phyloP scores from a whole-genome alignment of 2,888 invertebrate species.

The Cremastinae sp. region DNA sequence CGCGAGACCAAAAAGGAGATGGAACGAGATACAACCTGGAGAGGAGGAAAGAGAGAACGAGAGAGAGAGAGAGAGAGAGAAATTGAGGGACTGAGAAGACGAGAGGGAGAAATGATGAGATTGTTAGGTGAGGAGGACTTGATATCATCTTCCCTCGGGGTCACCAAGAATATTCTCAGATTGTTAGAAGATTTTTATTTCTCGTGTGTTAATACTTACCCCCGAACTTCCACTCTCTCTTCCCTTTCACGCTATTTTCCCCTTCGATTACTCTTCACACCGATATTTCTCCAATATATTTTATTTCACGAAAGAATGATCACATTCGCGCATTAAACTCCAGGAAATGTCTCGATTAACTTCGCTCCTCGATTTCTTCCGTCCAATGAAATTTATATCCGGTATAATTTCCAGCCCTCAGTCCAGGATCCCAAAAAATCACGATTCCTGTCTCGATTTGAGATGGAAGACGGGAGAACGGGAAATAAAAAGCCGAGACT shows the following conservation, averaged over 20 bases:
- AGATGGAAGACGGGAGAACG: not conserved
- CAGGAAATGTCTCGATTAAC: not conserved
- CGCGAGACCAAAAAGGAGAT: constrained; percentile 50
- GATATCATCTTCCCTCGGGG: constrained; percentile 56
- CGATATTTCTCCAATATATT: constrained; percentile 35
- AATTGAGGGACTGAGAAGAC: constrained; percentile 37
- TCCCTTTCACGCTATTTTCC: constrained; percentile 11
- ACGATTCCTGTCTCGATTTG: too few species aligned
- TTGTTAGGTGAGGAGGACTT: constrained; percentile 46
- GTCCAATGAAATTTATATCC: not conserved
- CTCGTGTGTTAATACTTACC: constrained; percentile 41
- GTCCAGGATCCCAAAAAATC: too few species aligned
- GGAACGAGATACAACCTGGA: constrained; percentile 56
- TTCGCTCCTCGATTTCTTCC: not conserved
- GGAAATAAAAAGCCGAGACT: not conserved
- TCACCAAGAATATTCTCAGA: constrained; percentile 65
- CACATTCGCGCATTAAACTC: constrained; percentile 16
- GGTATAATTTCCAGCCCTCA: not conserved
- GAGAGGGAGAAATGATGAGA: constrained; percentile 40
- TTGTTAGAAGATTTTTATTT: constrained; percentile 74
- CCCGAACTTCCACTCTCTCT: constrained; percentile 4
- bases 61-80: constrained; percentile 22
- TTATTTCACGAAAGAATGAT: constrained; percentile 11
- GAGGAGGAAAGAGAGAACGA: constrained; percentile 12
- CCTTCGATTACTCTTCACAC: constrained; percentile 36